Conservation (phyloP, 1,140 invertebrate species). For the Amyelois transitella region DNA sequence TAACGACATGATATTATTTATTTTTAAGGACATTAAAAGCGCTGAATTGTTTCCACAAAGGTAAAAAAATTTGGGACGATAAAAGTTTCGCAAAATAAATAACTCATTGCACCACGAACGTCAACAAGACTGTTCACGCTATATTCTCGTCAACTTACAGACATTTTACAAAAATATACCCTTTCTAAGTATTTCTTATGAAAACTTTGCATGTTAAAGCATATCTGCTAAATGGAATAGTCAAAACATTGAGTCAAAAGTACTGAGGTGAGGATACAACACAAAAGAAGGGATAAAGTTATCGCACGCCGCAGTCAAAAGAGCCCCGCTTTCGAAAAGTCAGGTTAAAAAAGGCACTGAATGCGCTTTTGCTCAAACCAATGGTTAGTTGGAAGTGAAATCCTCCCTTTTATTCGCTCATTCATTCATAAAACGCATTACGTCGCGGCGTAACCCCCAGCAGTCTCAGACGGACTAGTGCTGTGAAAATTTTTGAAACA, state of each 20-base stretch:
- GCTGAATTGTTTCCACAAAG: no score
- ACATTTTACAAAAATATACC: not conserved
- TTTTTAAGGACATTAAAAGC: no score
- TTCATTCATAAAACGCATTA: constrained; percentile 68
- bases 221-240: not conserved
- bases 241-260: not conserved
- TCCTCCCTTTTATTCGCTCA: constrained; percentile 57
- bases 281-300: not conserved
- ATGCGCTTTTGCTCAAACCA: constrained; percentile 43
- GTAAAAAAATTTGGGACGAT: no score
- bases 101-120: not conserved
- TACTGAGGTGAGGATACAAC: not conserved
- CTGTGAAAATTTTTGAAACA: not conserved
- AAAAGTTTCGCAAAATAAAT: not conserved
- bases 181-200: not conserved
- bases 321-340: not conserved
- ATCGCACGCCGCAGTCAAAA: not conserved
- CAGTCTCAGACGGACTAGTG: constrained; percentile 18
- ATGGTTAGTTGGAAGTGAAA: constrained; percentile 55
- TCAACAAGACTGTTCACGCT: not conserved
- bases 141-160: not conserved
- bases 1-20: no score
- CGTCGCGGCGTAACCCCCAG: constrained; percentile 31
- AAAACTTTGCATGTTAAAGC: not conserved
- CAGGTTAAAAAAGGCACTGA: constrained; percentile 2